A percentile compares a stretch with the other conserved stretches of the same genome.
Conservation (phyloP, 2,888 invertebrate species). For the Erynnis tages region DNA sequence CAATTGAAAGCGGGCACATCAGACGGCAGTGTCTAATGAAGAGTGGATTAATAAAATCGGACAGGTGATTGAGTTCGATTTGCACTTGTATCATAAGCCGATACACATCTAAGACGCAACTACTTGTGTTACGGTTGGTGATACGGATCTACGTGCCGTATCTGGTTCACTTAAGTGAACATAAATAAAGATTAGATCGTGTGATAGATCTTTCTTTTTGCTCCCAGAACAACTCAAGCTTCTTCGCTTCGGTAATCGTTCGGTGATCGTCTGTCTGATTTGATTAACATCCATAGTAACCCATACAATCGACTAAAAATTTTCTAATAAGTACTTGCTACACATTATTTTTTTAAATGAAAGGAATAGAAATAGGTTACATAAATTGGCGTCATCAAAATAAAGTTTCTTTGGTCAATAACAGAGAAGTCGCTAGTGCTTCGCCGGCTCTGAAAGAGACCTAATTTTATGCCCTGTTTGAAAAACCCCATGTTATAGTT, state of each 20-base stretch:
- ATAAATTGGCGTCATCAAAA: too few species aligned
- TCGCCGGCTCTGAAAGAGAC: too few species aligned
- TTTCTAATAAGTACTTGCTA: too few species aligned
- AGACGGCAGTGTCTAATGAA: constrained; percentile 71
- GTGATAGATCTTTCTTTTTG: constrained; percentile 15
- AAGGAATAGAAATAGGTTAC: too few species aligned
- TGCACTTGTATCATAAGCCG: constrained; percentile 51
- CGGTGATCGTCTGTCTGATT: neutral
- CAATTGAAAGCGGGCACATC: constrained; percentile 79
- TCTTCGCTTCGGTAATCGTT: neutral
- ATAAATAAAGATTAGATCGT: constrained; percentile 33
- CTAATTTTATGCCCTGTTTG: too few species aligned
- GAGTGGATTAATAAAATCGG: constrained; percentile 66
- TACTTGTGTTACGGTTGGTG: constrained; percentile 60
- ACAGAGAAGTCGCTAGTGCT: too few species aligned
- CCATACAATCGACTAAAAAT: too few species aligned
- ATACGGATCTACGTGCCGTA: constrained; percentile 41
- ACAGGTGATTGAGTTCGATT: constrained; percentile 69
- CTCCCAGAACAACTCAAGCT: neutral
- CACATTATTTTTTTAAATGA: too few species aligned
- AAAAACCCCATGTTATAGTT: too few species aligned
- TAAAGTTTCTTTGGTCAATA: too few species aligned
- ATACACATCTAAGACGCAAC: constrained; percentile 39
- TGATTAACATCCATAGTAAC: neutral
- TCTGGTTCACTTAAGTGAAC: constrained; percentile 31